Conservation (phyloP, 2,888 invertebrate genomes). For the Ennomos erosarius region DNA sequence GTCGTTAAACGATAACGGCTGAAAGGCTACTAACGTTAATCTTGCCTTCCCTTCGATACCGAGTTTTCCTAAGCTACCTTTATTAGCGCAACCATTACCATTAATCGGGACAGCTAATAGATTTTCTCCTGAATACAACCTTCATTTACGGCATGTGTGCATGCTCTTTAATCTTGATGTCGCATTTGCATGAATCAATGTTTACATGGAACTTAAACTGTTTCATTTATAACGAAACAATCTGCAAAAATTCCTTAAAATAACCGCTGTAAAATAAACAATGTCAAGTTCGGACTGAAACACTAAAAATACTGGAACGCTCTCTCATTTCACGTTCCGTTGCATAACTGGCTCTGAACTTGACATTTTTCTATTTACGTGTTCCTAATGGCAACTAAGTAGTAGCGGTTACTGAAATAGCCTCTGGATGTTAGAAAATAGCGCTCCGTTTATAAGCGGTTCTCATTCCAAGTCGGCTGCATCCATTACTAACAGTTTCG, state of each 20-base stretch:
- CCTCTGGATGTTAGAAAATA: slow-evolving; percentile 35
- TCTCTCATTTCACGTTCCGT: slow-evolving; percentile 22
- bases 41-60: slow-evolving; percentile 58
- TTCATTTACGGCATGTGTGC: slow-evolving; percentile 53
- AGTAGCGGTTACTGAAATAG: slow-evolving; percentile 26
- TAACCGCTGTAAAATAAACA: slow-evolving; percentile 26
- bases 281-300: slow-evolving; percentile 31
- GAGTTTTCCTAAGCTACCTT: slow-evolving; percentile 57
- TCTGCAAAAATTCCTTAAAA: slow-evolving; percentile 21
- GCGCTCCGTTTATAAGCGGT: slow-evolving; percentile 30
- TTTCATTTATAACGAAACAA: slow-evolving; percentile 24
- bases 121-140: slow-evolving; percentile 42
- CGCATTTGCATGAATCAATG: slow-evolving; percentile 46
- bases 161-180: slow-evolving; percentile 41
- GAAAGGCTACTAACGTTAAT: slow-evolving; percentile 61
- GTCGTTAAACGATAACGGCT: slow-evolving; percentile 67
- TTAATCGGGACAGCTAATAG: slow-evolving; percentile 49
- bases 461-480: slow-evolving; percentile 30
- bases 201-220: slow-evolving; percentile 30
- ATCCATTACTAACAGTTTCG: slow-evolving; percentile 31
- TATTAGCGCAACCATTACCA: slow-evolving; percentile 56
- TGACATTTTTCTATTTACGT: slow-evolving; percentile 37
- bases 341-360: slow-evolving; percentile 31
- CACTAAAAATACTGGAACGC: slow-evolving; percentile 19
- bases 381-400: slow-evolving; percentile 28